Evolutionary conservation across 2,113 vertebrate species (phyloP).

Genomic region (human): GRCh38 chr9:71548001-71548500

Average conservation of each 20-base stretch:
- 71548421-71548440: neutral
- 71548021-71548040: neutral
- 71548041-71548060: constrained; percentile 70
- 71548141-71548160: neutral
- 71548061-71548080: constrained; percentile 42
- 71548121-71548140: neutral
- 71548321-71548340: neutral
- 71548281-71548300: neutral
- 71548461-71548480: neutral
- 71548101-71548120: constrained; percentile 17
- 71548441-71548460: neutral
- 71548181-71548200: neutral
- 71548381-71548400: neutral
- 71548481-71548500: neutral
- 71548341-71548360: constrained; percentile 10
- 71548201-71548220: neutral
- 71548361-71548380: neutral
- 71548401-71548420: neutral
- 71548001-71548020: constrained; percentile 57
- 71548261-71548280: neutral
- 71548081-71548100: neutral
- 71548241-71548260: neutral
- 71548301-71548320: neutral
- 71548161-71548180: neutral
- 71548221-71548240: neutral